Base-by-base conservation (phyloP, 2,888 invertebrate species). In the Drosophila kambysellisi region DNA sequence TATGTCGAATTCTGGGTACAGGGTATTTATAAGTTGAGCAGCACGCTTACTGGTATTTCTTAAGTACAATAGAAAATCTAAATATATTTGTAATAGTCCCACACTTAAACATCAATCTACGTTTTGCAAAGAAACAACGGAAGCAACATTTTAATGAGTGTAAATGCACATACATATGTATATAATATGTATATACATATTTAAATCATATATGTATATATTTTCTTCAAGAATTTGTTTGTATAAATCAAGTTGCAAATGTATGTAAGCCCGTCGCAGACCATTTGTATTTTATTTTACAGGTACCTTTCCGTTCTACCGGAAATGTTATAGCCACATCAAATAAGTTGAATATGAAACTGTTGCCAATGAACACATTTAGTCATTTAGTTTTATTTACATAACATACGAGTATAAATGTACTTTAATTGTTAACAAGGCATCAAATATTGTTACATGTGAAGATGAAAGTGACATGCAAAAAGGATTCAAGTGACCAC, bases 31-130 rank as follows among this genome's bases (percentile, higher is more conserved):
- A 2, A 29, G 5, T 29, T 25, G 54, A 6, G 17, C 37, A 37
- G 17, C 54, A 37, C 7, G 17, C 29, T 17, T 50, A 30, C 39
- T 39, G 37, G 29, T 15, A 30, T n/a, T 39, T 56, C n/a, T 15
- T 39, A n/a, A 54, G 11, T 29, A 37, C 29, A 29, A 54, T 54
- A 17, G 37, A 29, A 54, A 52, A 56, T 29, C 12, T 12, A 39
- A 56, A 56, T 56, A 37, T 56, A 56, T 39, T 39, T 29, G 8
- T 8, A 39, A 39, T 30, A 30, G 39, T 39, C n/a, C 56, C 41
- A 56, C 56, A 56, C 56, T 56, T 56, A n/a, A 56, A 37, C n/a
- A 39, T 39, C 56, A 39, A 56, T 56, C 56, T 30, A 30, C 30
- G 8, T 15, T 54, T 56, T 39, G 17, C 7, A 29, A 39, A 12